These are phyloP conservation scores for Corydoras maculifer DNA, from an alignment of 2,113 vertebrate species.

Conservation along the genomic window DNA sequence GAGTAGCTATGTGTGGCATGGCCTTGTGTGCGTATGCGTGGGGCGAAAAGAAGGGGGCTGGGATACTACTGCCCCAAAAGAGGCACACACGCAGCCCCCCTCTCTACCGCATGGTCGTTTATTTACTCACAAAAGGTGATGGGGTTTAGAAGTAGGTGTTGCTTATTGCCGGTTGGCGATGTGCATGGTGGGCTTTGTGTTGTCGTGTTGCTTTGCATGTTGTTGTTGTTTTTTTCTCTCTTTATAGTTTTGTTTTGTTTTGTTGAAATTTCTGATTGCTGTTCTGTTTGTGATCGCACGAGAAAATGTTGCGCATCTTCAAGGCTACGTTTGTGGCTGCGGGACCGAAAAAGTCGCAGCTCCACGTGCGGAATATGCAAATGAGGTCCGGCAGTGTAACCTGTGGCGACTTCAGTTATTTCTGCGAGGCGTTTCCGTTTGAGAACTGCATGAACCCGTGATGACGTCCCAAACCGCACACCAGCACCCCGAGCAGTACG, in stretches of 20 bases:
- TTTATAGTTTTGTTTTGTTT: neutral
- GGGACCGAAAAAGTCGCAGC: neutral
- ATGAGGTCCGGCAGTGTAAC: neutral
- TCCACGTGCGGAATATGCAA: conserved; percentile 11
- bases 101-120: conserved; percentile 1
- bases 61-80: neutral
- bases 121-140: conserved; percentile 4
- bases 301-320: neutral
- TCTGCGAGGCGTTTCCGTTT: conserved; percentile 8
- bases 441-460: neutral
- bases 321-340: neutral
- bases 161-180: neutral
- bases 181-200: conserved; percentile 5
- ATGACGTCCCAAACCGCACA: conserved; percentile 15
- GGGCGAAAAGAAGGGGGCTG: neutral
- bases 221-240: neutral
- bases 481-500: neutral
- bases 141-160: neutral
- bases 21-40: neutral
- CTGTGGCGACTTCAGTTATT: neutral
- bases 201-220: neutral
- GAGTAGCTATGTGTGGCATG: neutral
- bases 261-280: too few species aligned
- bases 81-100: neutral
- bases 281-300: neutral